phyloP scores from a whole-genome alignment of 2,797 vertebrate species.

The Epinephelus awoara region DNA sequence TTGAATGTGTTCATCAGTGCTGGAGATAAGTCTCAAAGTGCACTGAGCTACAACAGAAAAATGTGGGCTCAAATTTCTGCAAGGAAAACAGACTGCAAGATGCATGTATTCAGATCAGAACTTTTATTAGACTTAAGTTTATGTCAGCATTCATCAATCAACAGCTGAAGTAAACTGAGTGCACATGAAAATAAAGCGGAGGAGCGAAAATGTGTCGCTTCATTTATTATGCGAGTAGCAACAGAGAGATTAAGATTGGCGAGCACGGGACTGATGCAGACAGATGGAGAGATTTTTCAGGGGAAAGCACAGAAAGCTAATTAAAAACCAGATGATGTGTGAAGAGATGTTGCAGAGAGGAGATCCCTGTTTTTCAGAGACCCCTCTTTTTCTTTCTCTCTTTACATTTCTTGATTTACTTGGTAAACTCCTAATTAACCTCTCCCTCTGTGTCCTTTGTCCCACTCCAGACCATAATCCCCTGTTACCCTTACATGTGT shows the following conservation, averaged over 20 bases:
- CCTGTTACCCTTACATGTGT: neutral
- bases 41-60: neutral
- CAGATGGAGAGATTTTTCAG: slow-evolving; percentile 67
- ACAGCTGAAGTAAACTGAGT: neutral
- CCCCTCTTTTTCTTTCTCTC: neutral
- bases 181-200: neutral
- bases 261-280: slow-evolving; percentile 26
- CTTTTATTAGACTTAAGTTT: neutral
- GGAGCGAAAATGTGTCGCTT: neutral
- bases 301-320: slow-evolving; percentile 52
- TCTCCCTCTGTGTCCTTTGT: neutral
- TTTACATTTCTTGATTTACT: slow-evolving; percentile 7
- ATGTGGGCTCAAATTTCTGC: slow-evolving; percentile 2
- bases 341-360: slow-evolving; percentile 33
- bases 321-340: slow-evolving; percentile 59
- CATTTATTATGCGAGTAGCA: slow-evolving; percentile 32
- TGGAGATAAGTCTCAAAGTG: neutral
- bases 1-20: neutral
- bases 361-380: slow-evolving; percentile 25
- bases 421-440: neutral
- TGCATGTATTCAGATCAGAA: neutral
- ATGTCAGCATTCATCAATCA: neutral
- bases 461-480: neutral
- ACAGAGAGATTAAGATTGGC: slow-evolving; percentile 41
- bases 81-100: neutral